phyloP scores from a whole-genome alignment of 2,888 invertebrate species.

The Eristalis intricaria region DNA sequence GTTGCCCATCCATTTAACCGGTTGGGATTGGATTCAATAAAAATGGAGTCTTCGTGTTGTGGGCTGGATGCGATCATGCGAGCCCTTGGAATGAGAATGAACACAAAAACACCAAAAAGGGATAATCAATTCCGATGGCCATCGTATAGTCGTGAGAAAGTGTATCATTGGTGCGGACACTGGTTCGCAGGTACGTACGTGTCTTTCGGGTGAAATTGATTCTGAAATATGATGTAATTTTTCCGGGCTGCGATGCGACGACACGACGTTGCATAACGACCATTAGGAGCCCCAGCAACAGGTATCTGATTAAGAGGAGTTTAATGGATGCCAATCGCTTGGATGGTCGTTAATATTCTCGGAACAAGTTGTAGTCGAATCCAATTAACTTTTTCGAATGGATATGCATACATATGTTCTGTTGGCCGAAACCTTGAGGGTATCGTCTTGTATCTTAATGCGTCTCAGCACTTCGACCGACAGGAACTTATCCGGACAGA shows the following conservation, averaged over 20 bases:
- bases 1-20: constrained; percentile 59
- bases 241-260: background rate
- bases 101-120: constrained; percentile 28
- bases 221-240: constrained; percentile 40
- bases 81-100: background rate
- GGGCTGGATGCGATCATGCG: background rate
- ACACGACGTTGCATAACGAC: background rate
- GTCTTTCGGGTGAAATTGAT: constrained; percentile 13
- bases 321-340: background rate
- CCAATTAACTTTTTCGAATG: background rate
- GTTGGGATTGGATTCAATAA: constrained; percentile 33
- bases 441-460: background rate
- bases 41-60: constrained; percentile 49
- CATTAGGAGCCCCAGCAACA: background rate
- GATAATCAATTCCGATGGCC: constrained; percentile 56
- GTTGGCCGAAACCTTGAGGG: background rate
- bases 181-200: background rate
- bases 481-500: background rate
- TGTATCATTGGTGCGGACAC: constrained; percentile 10
- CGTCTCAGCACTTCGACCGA: background rate
- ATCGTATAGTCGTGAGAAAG: constrained; percentile 62
- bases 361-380: background rate
- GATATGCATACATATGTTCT: background rate
- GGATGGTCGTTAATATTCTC: background rate
- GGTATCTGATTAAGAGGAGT: constrained; percentile 1